These are phyloP conservation scores for Artemisiospiza belli DNA, from an alignment of 2,113 vertebrate species.

Conservation along the genomic window DNA sequence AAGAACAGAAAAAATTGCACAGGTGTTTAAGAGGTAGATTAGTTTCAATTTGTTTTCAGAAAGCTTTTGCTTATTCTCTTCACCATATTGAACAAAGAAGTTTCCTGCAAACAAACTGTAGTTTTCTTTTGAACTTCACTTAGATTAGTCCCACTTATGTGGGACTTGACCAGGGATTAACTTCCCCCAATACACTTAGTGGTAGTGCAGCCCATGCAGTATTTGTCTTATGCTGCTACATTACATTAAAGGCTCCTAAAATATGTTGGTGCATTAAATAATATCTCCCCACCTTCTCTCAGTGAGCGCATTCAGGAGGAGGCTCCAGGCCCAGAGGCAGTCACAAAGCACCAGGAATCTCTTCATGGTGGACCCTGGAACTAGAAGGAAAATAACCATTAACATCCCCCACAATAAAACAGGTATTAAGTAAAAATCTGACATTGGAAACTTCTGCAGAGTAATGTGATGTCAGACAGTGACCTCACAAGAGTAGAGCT, in stretches of 20 bases:
- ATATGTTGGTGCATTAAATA: conserved; percentile 40
- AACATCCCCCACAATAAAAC: conserved; percentile 6
- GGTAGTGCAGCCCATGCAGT: conserved; percentile 45
- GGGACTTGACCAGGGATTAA: conserved; percentile 61
- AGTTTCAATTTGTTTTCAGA: neutral
- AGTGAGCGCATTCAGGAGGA: conserved; percentile 78
- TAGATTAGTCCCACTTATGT: conserved; percentile 26
- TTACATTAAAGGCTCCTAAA: conserved; percentile 45
- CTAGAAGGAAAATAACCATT: conserved; percentile 76
- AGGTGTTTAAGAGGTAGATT: neutral
- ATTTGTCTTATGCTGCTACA: conserved; percentile 24
- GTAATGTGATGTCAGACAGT: conserved; percentile 51
- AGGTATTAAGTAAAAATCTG: neutral
- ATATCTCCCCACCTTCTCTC: conserved; percentile 88
- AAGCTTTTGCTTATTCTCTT: neutral
- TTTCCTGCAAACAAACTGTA: conserved; percentile 24
- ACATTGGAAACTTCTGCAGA: conserved; percentile 45
- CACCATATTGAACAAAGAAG: neutral
- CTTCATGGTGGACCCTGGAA: conserved; percentile 84
- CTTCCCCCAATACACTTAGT: conserved; percentile 54
- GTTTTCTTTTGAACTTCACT: conserved; percentile 56
- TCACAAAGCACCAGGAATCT: conserved; percentile 79
- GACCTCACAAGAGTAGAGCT: conserved; percentile 49
- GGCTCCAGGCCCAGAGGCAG: conserved; percentile 87
- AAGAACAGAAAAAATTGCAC: neutral